These are phyloP conservation scores for Melanchra persicariae DNA, from an alignment of 2,888 invertebrate genomes.

Conservation along the genomic window DNA sequence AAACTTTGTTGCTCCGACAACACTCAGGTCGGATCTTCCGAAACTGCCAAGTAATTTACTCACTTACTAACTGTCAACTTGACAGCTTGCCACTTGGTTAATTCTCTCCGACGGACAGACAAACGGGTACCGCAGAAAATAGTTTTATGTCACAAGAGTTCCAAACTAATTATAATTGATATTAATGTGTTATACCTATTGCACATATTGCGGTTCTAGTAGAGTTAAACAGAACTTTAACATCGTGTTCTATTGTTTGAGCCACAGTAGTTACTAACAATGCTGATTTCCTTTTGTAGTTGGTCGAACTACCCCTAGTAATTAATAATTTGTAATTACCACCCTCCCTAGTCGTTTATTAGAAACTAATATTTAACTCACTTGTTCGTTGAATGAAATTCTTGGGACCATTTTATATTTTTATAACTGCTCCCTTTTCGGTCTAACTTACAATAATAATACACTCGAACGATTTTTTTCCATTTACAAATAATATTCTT, in stretches of 20 bases:
- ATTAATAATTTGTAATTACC: conserved; percentile 40
- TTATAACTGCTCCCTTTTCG: no score
- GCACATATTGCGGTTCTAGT: conserved; percentile 7
- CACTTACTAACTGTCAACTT: conserved; percentile 61
- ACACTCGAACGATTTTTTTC: no score
- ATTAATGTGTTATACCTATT: conserved; percentile 29
- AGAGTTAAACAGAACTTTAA: conserved; percentile 36
- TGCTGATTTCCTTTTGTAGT: conserved; percentile 40
- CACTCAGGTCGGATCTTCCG: conserved; percentile 42
- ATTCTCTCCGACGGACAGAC: conserved; percentile 62
- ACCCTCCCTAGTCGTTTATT: conserved; percentile 2
- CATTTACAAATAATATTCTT: not conserved
- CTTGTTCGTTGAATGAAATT: conserved; percentile 10
- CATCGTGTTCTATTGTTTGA: conserved; percentile 37
- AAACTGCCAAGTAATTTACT: conserved; percentile 66
- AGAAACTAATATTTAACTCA: conserved; percentile 1
- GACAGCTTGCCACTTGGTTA: conserved; percentile 70
- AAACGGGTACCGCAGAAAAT: conserved; percentile 45
- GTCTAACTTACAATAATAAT: no score
- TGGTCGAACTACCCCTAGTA: conserved; percentile 8
- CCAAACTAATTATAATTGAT: conserved; percentile 48
- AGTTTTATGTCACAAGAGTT: conserved; percentile 46
- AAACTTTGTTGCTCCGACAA: conserved; percentile 51
- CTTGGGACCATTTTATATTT: not conserved
- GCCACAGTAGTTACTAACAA: conserved; percentile 46